Percentiles rank a stretch among this genome's conserved stretches.
Conservation (phyloP, 2,113 vertebrate species). For the Ageneiosus marmoratus region DNA sequence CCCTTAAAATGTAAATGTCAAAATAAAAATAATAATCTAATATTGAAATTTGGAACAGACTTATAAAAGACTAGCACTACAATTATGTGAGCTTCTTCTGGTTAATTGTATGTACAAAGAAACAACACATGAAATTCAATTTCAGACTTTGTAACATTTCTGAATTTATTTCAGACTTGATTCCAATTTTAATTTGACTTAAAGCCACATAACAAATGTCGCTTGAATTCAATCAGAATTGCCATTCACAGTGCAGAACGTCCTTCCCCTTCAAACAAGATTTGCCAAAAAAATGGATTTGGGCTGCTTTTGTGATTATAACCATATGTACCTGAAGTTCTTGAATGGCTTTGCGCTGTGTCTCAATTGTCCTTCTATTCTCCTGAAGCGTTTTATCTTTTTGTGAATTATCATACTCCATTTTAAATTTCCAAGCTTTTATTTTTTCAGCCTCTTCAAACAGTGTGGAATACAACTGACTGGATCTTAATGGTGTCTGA, state of each 20-base stretch:
- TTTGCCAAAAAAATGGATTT: not conserved
- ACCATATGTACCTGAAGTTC: slow-evolving; percentile 83
- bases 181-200: not conserved
- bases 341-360: slow-evolving; percentile 87
- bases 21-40: not conserved
- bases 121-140: not conserved
- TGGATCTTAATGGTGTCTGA: slow-evolving; percentile 67
- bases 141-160: not conserved
- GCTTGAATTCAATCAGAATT: not conserved
- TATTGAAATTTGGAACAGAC: not conserved
- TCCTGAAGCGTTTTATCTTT: slow-evolving; percentile 86
- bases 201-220: not conserved
- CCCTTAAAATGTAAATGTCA: not conserved
- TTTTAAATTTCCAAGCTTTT: slow-evolving; percentile 83
- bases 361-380: slow-evolving; percentile 85
- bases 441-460: slow-evolving; percentile 93
- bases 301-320: not conserved
- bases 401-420: slow-evolving; percentile 80
- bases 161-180: not conserved
- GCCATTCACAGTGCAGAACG: not conserved
- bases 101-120: not conserved
- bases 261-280: not conserved
- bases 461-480: slow-evolving; percentile 83
- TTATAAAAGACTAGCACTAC: not conserved
- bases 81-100: not conserved